phyloP scores from a whole-genome alignment of 1,140 invertebrate genomes.

The Bombus terrestris region DNA sequence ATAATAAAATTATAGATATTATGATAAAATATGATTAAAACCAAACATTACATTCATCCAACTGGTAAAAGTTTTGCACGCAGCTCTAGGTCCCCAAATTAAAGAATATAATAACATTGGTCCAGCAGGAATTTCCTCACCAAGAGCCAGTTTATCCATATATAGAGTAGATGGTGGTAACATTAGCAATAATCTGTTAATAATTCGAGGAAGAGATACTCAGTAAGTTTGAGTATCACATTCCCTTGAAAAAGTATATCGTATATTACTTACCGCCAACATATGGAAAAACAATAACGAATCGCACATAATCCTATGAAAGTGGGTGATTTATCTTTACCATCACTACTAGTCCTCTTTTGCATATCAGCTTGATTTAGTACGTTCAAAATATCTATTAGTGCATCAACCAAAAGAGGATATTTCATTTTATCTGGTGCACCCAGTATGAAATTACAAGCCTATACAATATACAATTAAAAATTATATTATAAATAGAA shows the following conservation, averaged over 20 bases:
- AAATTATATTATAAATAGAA: not conserved
- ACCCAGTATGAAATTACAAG: slow-evolving; percentile 95
- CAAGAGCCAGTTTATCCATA: slow-evolving; percentile 89
- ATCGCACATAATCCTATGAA: slow-evolving; percentile 90
- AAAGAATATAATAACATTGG: slow-evolving; percentile 87
- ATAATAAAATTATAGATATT: no score
- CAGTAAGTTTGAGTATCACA: not conserved
- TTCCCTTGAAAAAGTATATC: not conserved
- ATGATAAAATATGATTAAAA: not conserved
- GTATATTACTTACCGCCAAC: slow-evolving; percentile 86
- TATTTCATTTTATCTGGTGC: slow-evolving; percentile 96
- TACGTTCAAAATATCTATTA: slow-evolving; percentile 91
- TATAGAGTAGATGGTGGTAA: slow-evolving; percentile 94
- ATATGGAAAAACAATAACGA: slow-evolving; percentile 95
- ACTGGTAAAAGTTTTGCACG: slow-evolving; percentile 86
- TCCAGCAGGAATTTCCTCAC: slow-evolving; percentile 84
- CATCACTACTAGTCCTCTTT: slow-evolving; percentile 75
- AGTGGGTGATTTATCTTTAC: slow-evolving; percentile 83
- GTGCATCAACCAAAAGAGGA: slow-evolving; percentile 91
- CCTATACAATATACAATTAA: slow-evolving; percentile 77
- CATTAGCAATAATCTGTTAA: slow-evolving; percentile 86
- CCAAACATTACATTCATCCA: slow-evolving; percentile 85
- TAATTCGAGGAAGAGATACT: slow-evolving; percentile 22
- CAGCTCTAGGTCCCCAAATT: slow-evolving; percentile 88
- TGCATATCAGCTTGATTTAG: slow-evolving; percentile 85